A percentile compares a stretch with the other conserved stretches of the same genome.
These are phyloP conservation scores for Hafferia zeledoni DNA, from an alignment of 2,797 vertebrate species.

Conservation along the genomic window DNA sequence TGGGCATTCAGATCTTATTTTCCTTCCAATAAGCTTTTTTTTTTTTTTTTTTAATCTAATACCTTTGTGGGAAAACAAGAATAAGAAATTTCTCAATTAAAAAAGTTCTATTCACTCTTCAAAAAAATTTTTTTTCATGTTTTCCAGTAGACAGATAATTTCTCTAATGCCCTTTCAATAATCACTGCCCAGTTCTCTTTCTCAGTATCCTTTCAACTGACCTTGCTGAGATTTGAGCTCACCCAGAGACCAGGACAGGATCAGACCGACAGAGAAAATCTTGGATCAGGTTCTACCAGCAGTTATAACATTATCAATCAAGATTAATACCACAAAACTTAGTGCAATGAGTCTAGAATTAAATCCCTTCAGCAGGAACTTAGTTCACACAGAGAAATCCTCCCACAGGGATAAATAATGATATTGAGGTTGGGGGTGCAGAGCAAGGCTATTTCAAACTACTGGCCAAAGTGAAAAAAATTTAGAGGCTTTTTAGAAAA, in stretches of 20 bases:
- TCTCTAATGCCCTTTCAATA: background rate
- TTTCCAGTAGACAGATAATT: background rate
- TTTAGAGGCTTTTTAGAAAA: background rate
- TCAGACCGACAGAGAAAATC: background rate
- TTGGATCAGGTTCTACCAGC: background rate
- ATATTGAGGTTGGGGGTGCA: background rate
- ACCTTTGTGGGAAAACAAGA: background rate
- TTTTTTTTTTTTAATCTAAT: background rate
- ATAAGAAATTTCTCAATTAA: background rate
- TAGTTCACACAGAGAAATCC: background rate
- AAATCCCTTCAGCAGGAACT: background rate
- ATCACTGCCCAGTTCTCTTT: background rate
- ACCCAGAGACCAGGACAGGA: background rate
- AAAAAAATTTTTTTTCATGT: background rate
- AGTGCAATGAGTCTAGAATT: background rate
- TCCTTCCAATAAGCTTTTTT: background rate
- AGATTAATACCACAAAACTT: background rate
- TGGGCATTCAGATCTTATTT: background rate
- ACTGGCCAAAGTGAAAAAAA: background rate
- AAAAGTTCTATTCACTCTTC: background rate
- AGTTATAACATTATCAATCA: background rate
- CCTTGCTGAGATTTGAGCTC: background rate
- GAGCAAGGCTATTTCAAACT: background rate
- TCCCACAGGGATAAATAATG: accelerated
- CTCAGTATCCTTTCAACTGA: background rate